Evolutionary conservation across 2,888 invertebrate species (phyloP).

Genomic region (Lasioglossum oenotherae): DNA sequence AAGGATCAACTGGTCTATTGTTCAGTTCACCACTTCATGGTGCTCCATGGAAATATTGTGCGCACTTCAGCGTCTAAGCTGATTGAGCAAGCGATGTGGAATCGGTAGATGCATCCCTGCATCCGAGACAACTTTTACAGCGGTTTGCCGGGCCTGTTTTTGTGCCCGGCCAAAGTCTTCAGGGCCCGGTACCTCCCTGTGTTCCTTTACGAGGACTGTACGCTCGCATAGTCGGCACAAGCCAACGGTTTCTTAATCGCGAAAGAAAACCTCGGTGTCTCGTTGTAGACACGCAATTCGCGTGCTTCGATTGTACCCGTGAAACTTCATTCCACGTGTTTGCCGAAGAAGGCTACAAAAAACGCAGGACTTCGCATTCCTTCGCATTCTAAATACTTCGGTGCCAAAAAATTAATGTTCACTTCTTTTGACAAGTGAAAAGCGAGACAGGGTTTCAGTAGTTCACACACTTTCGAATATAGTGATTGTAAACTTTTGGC

Average conservation of each 20-base stretch:
- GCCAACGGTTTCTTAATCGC: constrained; percentile 70
- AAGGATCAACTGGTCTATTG: neutral
- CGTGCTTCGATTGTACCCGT: constrained; percentile 1
- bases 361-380: neutral
- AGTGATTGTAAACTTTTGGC: neutral
- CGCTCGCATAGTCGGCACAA: constrained; percentile 56
- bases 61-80: neutral
- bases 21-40: no score
- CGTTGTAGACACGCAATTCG: constrained; percentile 43
- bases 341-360: neutral
- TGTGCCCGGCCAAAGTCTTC: constrained; percentile 69
- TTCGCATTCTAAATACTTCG: no score
- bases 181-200: constrained; percentile 60
- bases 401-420: rapidly evolving
- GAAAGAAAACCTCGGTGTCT: constrained; percentile 54
- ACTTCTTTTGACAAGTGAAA: neutral
- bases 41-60: neutral
- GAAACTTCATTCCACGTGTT: neutral
- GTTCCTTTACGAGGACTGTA: constrained; percentile 65
- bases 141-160: constrained; percentile 76
- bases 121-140: constrained; percentile 74
- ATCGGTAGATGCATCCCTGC: constrained; percentile 74
- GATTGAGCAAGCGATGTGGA: constrained; percentile 19
- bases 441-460: neutral
- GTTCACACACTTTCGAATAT: neutral